These are phyloP conservation scores for Apus apus DNA, from an alignment of 2,113 vertebrate genomes.

Conservation along the genomic window DNA sequence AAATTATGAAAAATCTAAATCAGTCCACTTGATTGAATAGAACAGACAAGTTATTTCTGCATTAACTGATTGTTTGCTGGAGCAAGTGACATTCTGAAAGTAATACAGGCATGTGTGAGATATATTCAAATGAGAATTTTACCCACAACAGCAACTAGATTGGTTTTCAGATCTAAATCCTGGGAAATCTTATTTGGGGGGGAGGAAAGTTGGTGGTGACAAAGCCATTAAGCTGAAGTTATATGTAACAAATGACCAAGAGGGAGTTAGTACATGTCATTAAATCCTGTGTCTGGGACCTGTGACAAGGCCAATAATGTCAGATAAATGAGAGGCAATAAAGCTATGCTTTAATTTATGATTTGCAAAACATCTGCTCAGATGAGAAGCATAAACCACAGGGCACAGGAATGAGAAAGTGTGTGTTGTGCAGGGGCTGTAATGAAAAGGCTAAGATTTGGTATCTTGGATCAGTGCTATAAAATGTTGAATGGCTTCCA, in stretches of 20 bases:
- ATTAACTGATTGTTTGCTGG: neutral
- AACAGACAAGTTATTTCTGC: neutral
- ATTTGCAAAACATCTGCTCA: conserved; percentile 54
- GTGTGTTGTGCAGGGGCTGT: neutral
- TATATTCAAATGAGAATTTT: neutral
- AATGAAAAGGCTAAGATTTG: neutral
- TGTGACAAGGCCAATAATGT: conserved; percentile 66
- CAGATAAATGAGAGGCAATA: conserved; percentile 57
- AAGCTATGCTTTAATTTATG: conserved; percentile 64
- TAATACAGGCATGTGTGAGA: neutral
- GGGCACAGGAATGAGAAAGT: neutral
- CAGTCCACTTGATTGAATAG: neutral
- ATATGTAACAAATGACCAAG: conserved; percentile 15
- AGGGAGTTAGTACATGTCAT: conserved; percentile 48
- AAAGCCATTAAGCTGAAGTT: conserved; percentile 38
- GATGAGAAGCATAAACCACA: conserved; percentile 47
- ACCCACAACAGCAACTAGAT: neutral
- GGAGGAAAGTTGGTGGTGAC: neutral
- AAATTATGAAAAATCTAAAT: neutral
- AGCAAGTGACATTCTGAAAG: neutral
- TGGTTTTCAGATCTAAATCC: neutral
- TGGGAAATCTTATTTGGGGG: neutral
- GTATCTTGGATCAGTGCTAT: neutral
- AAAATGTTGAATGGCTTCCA: neutral
- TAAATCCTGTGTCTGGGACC: conserved; percentile 40